Conservation (phyloP, 2,113 vertebrate species). For the Anthoscopus minutus region DNA sequence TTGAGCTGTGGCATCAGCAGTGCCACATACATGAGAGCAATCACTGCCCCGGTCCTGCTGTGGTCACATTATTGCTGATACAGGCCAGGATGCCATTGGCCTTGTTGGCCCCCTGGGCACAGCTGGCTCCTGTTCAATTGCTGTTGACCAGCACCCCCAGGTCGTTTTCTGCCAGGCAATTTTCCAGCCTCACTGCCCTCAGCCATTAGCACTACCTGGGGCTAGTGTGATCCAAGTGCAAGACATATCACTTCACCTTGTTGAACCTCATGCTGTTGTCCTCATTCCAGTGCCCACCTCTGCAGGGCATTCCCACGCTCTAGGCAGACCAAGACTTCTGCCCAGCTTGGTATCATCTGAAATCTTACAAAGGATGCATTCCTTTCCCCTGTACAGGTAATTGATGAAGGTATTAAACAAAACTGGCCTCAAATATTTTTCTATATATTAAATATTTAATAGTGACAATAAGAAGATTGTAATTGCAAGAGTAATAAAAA, state of each 20-base stretch:
- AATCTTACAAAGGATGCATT: neutral
- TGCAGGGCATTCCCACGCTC: neutral
- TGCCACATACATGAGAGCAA: fast-evolving
- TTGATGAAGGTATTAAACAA: neutral
- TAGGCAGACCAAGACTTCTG: neutral
- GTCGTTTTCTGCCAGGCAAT: neutral
- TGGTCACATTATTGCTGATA: fast-evolving
- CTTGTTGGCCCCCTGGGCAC: neutral
- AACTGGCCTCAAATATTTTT: neutral
- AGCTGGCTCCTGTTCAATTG: fast-evolving
- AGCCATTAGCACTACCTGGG: neutral
- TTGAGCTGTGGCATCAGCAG: fast-evolving
- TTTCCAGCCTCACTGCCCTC: neutral
- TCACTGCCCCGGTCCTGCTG: neutral
- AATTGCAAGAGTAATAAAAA: neutral
- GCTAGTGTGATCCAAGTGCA: no score
- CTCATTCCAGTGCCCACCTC: neutral
- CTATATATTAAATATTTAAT: neutral
- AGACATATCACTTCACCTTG: neutral
- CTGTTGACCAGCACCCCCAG: fast-evolving
- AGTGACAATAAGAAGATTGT: neutral
- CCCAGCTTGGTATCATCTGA: neutral
- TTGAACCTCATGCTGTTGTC: neutral
- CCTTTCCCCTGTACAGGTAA: neutral
- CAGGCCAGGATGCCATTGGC: neutral